phyloP scores from a whole-genome alignment of 2,888 invertebrate species.

The Fragum whitleyi region DNA sequence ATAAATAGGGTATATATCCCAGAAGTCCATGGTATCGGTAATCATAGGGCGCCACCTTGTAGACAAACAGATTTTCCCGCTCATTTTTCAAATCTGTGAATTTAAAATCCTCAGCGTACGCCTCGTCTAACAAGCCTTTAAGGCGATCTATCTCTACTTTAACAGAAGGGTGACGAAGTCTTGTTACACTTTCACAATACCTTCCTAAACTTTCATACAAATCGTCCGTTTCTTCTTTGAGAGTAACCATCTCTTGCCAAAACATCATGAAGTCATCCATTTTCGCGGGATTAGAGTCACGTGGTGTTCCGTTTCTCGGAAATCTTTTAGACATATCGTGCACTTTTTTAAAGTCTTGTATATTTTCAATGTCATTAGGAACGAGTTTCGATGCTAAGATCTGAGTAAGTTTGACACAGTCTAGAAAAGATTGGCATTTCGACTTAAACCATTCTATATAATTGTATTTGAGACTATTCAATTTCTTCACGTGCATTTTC shows the following conservation, averaged over 20 bases:
- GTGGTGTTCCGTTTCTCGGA: slow-evolving; percentile 72
- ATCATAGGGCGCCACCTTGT: slow-evolving; percentile 78
- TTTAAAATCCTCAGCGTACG: slow-evolving; percentile 74
- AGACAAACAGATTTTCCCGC: slow-evolving; percentile 79
- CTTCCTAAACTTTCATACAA: slow-evolving; percentile 71
- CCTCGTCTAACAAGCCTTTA: slow-evolving; percentile 68
- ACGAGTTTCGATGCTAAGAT: slow-evolving; percentile 64
- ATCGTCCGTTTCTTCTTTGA: slow-evolving; percentile 75
- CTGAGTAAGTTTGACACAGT: slow-evolving; percentile 78
- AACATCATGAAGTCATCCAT: slow-evolving; percentile 76
- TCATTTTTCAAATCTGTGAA: slow-evolving; percentile 78
- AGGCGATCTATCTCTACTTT: slow-evolving; percentile 76
- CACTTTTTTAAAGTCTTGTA: slow-evolving; percentile 70
- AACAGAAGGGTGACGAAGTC: slow-evolving; percentile 76
- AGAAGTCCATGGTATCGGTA: slow-evolving; percentile 77
- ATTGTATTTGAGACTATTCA: slow-evolving; percentile 76
- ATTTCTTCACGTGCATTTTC: slow-evolving; percentile 71
- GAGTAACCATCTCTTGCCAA: slow-evolving; percentile 72
- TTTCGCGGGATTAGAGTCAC: slow-evolving; percentile 67
- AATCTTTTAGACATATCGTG: slow-evolving; percentile 69
- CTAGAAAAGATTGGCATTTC: slow-evolving; percentile 75
- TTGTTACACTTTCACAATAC: slow-evolving; percentile 74
- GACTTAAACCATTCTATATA: slow-evolving; percentile 82
- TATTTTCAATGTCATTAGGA: slow-evolving; percentile 67
- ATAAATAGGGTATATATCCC: slow-evolving; percentile 78